Conservation (phyloP, 2,888 invertebrate genomes). For the Scaptomyza polygonia region DNA sequence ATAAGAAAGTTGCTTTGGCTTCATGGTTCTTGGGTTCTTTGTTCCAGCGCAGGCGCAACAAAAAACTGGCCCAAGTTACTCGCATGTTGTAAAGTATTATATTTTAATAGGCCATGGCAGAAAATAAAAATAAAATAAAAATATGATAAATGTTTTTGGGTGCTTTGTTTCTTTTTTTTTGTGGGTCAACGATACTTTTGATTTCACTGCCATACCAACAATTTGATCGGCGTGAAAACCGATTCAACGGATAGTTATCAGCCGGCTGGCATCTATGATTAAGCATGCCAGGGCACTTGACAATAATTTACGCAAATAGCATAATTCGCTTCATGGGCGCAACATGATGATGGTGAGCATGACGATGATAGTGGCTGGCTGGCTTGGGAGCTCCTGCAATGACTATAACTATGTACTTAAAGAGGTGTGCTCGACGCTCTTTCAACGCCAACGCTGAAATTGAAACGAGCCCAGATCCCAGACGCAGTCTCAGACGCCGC, state of each 20-base stretch:
- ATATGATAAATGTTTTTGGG: conserved; percentile 42
- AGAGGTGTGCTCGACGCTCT: conserved; percentile 76
- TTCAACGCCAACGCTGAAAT: conserved; percentile 79
- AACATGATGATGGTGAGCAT: conserved; percentile 44
- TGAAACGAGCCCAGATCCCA: conserved; percentile 55
- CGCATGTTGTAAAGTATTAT: conserved; percentile 59
- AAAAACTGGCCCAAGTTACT: conserved; percentile 61
- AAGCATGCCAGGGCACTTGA: conserved; percentile 67
- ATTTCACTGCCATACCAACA: conserved; percentile 41
- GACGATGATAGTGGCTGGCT: conserved; percentile 28
- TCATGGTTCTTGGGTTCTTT: conserved; percentile 44
- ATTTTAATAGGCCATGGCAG: conserved; percentile 71
- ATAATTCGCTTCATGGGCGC: conserved; percentile 66
- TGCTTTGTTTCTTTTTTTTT: conserved; percentile 40
- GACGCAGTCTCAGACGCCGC: conserved; percentile 5
- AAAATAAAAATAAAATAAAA: conserved; percentile 37
- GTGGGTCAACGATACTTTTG: conserved; percentile 69
- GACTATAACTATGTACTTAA: conserved; percentile 73
- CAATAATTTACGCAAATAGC: conserved; percentile 80
- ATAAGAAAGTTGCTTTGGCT: conserved; percentile 66
- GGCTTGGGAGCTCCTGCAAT: conserved; percentile 60
- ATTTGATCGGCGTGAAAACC: conserved; percentile 66
- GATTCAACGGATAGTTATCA: conserved; percentile 42
- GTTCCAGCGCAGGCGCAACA: conserved; percentile 27
- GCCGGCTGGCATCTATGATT: conserved; percentile 64